Evolutionary conservation across 2,888 invertebrate genomes (phyloP), one percentile per base, ranked within the genome.

Genomic region (Campoplex capitator): DNA sequence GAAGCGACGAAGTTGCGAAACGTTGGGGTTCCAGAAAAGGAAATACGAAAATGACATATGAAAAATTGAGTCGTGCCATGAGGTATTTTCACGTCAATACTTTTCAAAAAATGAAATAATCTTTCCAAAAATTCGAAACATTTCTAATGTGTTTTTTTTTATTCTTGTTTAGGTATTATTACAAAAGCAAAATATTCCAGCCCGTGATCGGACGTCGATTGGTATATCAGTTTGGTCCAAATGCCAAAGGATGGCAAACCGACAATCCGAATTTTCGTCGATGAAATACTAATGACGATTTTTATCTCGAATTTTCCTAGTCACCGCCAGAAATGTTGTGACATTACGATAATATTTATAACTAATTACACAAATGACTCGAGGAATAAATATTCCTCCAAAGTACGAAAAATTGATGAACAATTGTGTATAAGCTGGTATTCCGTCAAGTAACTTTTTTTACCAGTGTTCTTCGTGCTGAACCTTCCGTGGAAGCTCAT

Each of bases 41-140:
- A 93, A 98, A 98, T 93, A 96, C 96, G 75, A 97, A 97, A 93
- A 98, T 98, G 98, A 98, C 97, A 65, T 98, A 98, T 93, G 98
- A 98, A 94, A 98, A 98, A 95, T 96, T 98, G 92, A 98, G 98
- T 94, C 95, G 98, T 88, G 98, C 98, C 23, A 98, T 98, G 97
- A 96, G 97, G 97, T 97, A 93, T 92, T 58, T 70, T 65, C 13
- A 13, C 6, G 16, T 13, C 4, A 23, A 11, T 45, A 32, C 18
- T 65, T 42, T 67, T 38, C 13, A 23, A 3, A 2, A 54, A 67
- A 67, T 67, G 35, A n/a, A n/a, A 48, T 35, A 4, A 7, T 35
- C 32, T 35, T 45, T 45, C n/a, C 7, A n/a, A n/a, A 51, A 51
- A 13, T 28, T 58, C 9, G 3, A 13, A 58, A 35, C 18, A 28